Conservation (phyloP, 2,888 invertebrate species). For the Lasiommata megera region DNA sequence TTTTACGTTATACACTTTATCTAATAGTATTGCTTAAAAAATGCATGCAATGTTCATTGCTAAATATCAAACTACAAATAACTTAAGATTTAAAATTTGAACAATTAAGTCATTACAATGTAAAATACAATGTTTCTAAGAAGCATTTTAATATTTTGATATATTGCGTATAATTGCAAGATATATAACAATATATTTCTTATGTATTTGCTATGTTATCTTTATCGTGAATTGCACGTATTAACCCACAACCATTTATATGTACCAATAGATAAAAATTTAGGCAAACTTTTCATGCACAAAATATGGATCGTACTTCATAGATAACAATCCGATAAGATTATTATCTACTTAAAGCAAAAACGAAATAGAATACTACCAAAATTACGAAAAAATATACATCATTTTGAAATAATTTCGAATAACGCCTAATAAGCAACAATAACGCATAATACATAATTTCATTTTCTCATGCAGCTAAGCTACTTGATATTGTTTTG, state of each 20-base stretch:
- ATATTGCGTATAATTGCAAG: too few species aligned
- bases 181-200: too few species aligned
- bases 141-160: too few species aligned
- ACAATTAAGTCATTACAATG: too few species aligned
- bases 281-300: conserved; percentile 1
- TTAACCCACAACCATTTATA: neutral
- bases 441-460: conserved; percentile 8
- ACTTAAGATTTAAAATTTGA: too few species aligned
- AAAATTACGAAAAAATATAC: neutral
- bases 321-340: conserved; percentile 5
- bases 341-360: neutral
- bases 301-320: neutral
- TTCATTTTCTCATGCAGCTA: conserved; percentile 28
- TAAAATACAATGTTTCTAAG: too few species aligned
- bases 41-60: neutral
- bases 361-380: neutral
- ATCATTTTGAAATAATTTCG: conserved; percentile 5
- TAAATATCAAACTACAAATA: too few species aligned
- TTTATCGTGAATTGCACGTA: too few species aligned
- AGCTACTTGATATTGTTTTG: conserved; percentile 29
- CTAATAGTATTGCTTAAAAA: neutral
- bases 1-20: neutral
- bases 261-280: neutral
- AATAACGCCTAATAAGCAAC: conserved; percentile 26
- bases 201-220: too few species aligned